Evolutionary conservation across 2,113 vertebrate genomes (phyloP), one percentile per base, ranked within the genome.

Genomic region (Megaleporinus macrocephalus): DNA sequence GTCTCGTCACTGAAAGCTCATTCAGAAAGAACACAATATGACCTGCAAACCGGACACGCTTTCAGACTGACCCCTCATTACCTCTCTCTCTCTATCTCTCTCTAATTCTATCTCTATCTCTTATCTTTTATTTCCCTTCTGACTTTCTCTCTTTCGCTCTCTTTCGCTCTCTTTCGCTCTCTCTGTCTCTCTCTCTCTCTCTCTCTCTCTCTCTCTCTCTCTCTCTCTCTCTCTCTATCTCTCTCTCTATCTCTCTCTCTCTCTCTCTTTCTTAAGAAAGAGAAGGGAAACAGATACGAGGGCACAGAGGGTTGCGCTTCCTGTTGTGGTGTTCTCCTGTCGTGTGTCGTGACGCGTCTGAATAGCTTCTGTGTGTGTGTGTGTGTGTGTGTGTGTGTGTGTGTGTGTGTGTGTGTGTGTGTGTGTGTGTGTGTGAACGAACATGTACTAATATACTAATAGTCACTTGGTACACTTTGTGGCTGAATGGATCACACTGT

Each of bases 311-410:
- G 75, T 82, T 65, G 33, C 71, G 82, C 78, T 88, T 89, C 86
- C 86, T 86, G 85, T 85, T 86, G 65, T 85, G 82, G 78, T 71
- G 76, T 73, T 86, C 82, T 78, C 30, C 33, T 84, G n/a, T 70
- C 57, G 49, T 12, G 53, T 65, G 70, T 66, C 61, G 63, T 59
- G 7, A 71, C 47, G 72, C 22, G 62, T 78, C 73, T 81, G 29
- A 80, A 79, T 80, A 79, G 53, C 29, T 22, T 29, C 51, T 74
- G 47, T 70, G 53, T 55, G 47, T 33, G 65, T 68, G 62, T 44
- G 18, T 26, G 26, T 63, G 7, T 18, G 12, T 53, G 24, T 27
- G 33, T 74, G 53, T 44, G 24, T 18, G 6, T 33, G 7, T 27
- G 36, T 15, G 44, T 61, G 20, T 69, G 72, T 70, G 36, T 61